Evolutionary conservation across 2,888 invertebrate species (phyloP).

Genomic region (Ctenicera cuprea): DNA sequence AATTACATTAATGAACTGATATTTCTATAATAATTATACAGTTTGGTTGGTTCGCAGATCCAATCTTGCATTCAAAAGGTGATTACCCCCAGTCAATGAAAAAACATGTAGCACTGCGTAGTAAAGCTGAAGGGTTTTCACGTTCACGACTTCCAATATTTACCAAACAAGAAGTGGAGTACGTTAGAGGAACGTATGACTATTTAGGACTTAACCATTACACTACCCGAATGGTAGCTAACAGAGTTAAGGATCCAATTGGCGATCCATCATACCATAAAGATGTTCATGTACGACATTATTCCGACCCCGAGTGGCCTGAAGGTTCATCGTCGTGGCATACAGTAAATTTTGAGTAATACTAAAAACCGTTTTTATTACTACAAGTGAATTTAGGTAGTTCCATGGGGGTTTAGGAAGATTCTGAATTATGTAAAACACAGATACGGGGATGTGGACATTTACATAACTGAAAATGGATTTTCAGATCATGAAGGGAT

Average conservation of each 20-base stretch:
- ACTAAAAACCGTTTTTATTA: no score
- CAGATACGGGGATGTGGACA: conserved; percentile 72
- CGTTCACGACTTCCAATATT: conserved; percentile 80
- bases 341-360: no score
- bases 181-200: conserved; percentile 79
- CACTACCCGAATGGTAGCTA: conserved; percentile 71
- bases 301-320: conserved; percentile 78
- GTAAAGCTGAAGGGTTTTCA: conserved; percentile 76
- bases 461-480: conserved; percentile 77
- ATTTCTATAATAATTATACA: conserved; percentile 56
- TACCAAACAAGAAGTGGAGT: conserved; percentile 76
- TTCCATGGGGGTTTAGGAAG: conserved; percentile 77
- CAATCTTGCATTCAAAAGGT: conserved; percentile 78
- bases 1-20: neutral
- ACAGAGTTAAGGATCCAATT: neutral
- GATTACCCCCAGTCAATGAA: conserved; percentile 82
- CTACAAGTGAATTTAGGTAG: conserved; percentile 58
- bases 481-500: conserved; percentile 73
- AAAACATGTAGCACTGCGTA: conserved; percentile 75
- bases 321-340: neutral
- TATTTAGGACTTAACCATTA: conserved; percentile 87
- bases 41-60: conserved; percentile 81
- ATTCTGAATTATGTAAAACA: conserved; percentile 73
- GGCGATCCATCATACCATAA: neutral
- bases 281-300: conserved; percentile 69